These are phyloP conservation scores for Zelostemma sp. DNA, from an alignment of 1,140 invertebrate species.

Conservation along the genomic window DNA sequence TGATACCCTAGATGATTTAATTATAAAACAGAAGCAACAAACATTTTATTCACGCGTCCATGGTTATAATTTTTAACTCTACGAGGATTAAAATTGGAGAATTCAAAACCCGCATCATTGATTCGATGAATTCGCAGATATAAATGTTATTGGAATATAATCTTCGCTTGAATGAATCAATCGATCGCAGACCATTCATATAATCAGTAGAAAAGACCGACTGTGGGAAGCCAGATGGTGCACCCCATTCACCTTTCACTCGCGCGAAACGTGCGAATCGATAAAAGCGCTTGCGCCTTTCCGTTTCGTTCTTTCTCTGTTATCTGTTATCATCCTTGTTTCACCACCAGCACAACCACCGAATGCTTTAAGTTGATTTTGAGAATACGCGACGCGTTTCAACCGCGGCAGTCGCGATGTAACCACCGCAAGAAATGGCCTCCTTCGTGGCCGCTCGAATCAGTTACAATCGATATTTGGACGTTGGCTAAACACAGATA, in stretches of 20 bases:
- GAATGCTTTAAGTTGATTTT: conserved; percentile 49
- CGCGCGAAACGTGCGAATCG: conserved; percentile 51
- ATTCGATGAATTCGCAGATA: too few species aligned
- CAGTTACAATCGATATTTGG: conserved; percentile 58
- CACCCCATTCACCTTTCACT: conserved; percentile 15
- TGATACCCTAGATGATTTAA: too few species aligned
- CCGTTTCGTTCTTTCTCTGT: conserved; percentile 28
- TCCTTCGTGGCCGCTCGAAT: conserved; percentile 59
- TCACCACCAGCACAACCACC: conserved; percentile 27
- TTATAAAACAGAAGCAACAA: too few species aligned
- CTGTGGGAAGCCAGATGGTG: conserved; percentile 30
- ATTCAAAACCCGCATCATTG: too few species aligned
- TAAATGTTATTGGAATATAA: neutral
- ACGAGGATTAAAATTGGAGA: too few species aligned
- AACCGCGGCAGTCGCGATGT: conserved; percentile 67
- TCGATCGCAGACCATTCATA: neutral
- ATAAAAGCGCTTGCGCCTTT: conserved; percentile 63
- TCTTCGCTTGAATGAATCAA: neutral
- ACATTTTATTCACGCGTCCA: too few species aligned
- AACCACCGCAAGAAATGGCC: conserved; percentile 65
- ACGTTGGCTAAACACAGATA: conserved; percentile 44
- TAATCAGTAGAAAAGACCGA: conserved; percentile 14
- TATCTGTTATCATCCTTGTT: too few species aligned
- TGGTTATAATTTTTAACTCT: too few species aligned
- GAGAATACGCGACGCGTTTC: conserved; percentile 52